Base-by-base conservation (phyloP, 1,140 invertebrate species). In the Cotesia typhae region DNA sequence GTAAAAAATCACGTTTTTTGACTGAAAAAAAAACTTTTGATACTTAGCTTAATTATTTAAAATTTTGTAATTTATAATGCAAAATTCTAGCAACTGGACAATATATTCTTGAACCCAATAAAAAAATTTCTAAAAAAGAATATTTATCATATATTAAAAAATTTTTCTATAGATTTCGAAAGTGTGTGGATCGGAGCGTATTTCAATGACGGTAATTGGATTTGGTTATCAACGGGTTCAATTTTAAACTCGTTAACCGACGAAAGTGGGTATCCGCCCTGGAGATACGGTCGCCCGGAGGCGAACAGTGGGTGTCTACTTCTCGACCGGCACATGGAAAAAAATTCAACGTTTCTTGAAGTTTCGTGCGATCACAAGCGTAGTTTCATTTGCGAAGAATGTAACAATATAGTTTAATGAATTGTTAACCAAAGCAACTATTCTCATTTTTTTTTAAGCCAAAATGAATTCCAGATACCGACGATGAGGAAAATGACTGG, bases 381-480 rank as follows among this genome's bases (percentile, higher is more conserved):
- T 4, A 76, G 81, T 64, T 81, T 81, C 41, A 59, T 81, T 6
- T 80, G 79, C 55, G 79, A 82, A 71, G 71, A 81, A 71, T 81
- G 79, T 81, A 28, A 28, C 2, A 28, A 28, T 28, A 28, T 28
- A 2, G 3, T 28, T 28, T 28, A 28, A 28, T 28, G 1, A 28
- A 28, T 14, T 53, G 64, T 68, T 59, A 61, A 14, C 35, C n/a
- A 14, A 67, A 53, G 57, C 73, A 14, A 67, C 36, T 28, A 28
- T 28, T 28, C 28, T 28, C 53, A 14, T 68, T 36, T 37, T 68
- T 63, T 59, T 14, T 12, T 57, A 3, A 17, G 17, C 59, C 60
- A 55, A 61, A 35, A 12, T 20, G 12, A n/a, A 64, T 59, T 73
- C 1, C 36, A 80, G 79, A 81, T 76, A 70, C 77, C n/a, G 64